Conservation (phyloP, 2,113 vertebrate species). For the Cavia porcellus region DNA sequence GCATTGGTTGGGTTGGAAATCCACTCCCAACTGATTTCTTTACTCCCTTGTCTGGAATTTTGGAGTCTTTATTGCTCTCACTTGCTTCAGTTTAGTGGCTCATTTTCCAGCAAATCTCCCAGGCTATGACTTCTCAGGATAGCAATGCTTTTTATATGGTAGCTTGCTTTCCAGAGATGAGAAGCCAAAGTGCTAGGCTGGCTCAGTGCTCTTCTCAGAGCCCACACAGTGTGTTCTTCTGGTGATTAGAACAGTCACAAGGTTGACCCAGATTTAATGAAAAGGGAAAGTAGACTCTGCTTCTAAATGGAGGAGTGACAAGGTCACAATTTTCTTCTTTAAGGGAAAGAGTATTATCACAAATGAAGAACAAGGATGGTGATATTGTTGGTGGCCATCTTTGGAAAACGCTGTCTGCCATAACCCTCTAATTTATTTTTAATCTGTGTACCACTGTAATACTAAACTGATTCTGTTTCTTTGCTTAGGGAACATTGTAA, state of each 20-base stretch:
- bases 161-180: not conserved
- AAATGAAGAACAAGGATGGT: not conserved
- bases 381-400: not conserved
- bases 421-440: not conserved
- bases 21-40: not conserved
- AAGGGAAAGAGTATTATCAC: not conserved
- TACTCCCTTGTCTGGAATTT: not conserved
- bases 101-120: not conserved
- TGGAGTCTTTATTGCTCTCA: not conserved
- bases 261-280: not conserved
- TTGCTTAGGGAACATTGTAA: not conserved
- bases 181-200: not conserved
- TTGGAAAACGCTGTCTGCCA: not conserved
- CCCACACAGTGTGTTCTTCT: not conserved
- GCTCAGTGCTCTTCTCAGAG: not conserved
- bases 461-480: slow-evolving; percentile 15
- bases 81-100: not conserved
- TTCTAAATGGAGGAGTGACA: not conserved
- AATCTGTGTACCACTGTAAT: not conserved
- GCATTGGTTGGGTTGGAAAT: not conserved
- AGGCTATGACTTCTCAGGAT: not conserved
- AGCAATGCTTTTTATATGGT: not conserved
- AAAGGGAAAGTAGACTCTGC: not conserved
- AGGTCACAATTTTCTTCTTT: not conserved
- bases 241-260: slow-evolving; percentile 1